Base-by-base conservation (phyloP, 2,797 vertebrate genomes). In the Acrocephalus scirpaceus region DNA sequence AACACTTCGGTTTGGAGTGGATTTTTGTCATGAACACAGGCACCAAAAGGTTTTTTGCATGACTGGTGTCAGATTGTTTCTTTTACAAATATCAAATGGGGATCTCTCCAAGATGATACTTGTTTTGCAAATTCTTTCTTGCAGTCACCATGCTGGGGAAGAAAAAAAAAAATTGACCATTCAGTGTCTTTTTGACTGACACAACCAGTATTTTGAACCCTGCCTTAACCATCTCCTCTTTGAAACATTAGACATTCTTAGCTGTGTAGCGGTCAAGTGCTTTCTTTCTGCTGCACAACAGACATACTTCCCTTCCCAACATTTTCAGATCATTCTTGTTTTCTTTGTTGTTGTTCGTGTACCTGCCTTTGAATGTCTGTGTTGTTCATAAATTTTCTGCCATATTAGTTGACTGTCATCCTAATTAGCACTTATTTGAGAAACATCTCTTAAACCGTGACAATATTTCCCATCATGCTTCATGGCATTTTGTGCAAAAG, bases 381-480 rank as follows among this genome's bases (percentile, higher is more conserved):
- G 95, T 86, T 95, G 92, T 95, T 94, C 95, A 91, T 92, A 70
- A 82, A 70, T 94, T 95, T 89, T 92, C 70, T 84, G 45, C 94
- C 95, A 91, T 96, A 78, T 78, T 83, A 88, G 92, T 92, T 22
- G 19, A 90, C 42, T 84, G 47, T 79, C 91, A 93, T 77, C 90
- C 75, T 91, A 93, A 88, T 93, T 94, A 96, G 88, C 93, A 94
- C 69, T 90, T 84, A 70, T 45, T 69, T 94, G 85, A 94, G 88
- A 95, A 92, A 94, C 87, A 84, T 62, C 77, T 86, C 72, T 32
- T 93, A 97, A 97, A 97, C 97, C 96, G 97, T 97, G 97, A 97
- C 97, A 57, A 58, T 97, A 97, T 97, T 97, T 97, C 97, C 90
- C 96, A 97, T 97, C 97, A 97, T 97, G 97, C 97, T 97, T 97